A percentile compares a stretch with the other conserved stretches of the same genome.
These are phyloP conservation scores for Agrotis clavis DNA, from an alignment of 2,888 invertebrate genomes.

Conservation along the genomic window DNA sequence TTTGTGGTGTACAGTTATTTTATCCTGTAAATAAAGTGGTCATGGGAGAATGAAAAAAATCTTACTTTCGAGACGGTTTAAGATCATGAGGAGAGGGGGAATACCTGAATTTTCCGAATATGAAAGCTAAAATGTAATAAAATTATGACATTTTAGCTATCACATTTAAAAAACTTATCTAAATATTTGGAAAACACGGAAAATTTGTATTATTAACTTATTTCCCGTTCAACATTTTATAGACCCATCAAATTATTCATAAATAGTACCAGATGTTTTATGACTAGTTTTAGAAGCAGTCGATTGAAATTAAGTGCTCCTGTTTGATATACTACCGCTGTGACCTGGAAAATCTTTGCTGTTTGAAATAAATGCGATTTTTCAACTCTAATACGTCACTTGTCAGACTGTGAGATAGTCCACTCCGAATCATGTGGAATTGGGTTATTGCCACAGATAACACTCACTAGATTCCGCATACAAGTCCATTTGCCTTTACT, in stretches of 20 bases:
- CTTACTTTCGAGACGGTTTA: too few species aligned
- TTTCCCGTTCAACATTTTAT: conserved; percentile 19
- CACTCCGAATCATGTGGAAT: background rate
- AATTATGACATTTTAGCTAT: background rate
- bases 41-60: too few species aligned
- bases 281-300: conserved; percentile 9
- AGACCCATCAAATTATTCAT: conserved; percentile 38
- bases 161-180: background rate
- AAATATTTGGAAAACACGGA: too few species aligned
- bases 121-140: too few species aligned
- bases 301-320: conserved; percentile 18
- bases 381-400: conserved; percentile 1
- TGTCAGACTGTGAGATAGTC: background rate
- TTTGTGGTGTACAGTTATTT: too few species aligned
- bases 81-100: too few species aligned
- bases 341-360: conserved; percentile 34
- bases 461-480: too few species aligned
- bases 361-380: conserved; percentile 16
- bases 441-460: background rate
- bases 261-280: conserved; percentile 35
- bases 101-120: too few species aligned
- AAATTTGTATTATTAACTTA: background rate
- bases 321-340: conserved; percentile 9
- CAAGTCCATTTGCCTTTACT: too few species aligned
- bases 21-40: too few species aligned